Conservation (phyloP, 1,140 invertebrate genomes). For the Bactericera cockerelli region DNA sequence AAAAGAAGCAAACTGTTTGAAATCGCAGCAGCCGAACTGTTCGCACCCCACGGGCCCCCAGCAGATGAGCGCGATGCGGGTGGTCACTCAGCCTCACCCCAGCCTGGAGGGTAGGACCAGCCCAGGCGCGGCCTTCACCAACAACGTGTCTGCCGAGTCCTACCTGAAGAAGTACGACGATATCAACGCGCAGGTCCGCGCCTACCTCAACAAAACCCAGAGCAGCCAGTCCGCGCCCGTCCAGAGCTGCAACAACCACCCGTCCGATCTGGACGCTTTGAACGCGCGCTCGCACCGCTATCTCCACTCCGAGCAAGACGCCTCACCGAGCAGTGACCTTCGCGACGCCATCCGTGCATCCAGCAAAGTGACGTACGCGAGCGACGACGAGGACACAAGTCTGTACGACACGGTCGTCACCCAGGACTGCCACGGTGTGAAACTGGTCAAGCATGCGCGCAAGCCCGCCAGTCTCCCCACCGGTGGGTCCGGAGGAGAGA, state of each 20-base stretch:
- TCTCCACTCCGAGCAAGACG: background rate
- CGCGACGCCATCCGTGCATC: background rate
- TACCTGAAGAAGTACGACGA: slow-evolving; percentile 1
- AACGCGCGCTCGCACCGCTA: background rate
- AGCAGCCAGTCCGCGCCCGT: background rate
- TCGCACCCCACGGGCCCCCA: too few species aligned
- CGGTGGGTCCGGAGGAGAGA: slow-evolving; percentile 14
- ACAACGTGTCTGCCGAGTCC: slow-evolving; percentile 5
- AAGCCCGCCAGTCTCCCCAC: background rate
- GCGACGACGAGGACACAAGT: slow-evolving; percentile 23
- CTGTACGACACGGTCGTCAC: slow-evolving; percentile 25
- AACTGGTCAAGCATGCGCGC: slow-evolving; percentile 21
- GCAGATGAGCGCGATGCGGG: too few species aligned
- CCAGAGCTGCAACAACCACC: background rate
- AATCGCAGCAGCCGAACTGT: too few species aligned
- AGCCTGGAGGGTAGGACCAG: background rate
- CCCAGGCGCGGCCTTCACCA: background rate
- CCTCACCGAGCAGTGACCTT: background rate
- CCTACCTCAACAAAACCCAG: background rate
- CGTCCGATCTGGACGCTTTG: background rate
- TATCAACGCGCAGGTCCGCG: background rate
- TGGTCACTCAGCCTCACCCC: background rate
- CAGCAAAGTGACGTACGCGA: slow-evolving; percentile 4
- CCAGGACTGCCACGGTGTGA: slow-evolving; percentile 24
- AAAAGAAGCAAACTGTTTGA: background rate